These are phyloP conservation scores for Gallinago undulata DNA, from an alignment of 2,113 vertebrate species.

Conservation along the genomic window DNA sequence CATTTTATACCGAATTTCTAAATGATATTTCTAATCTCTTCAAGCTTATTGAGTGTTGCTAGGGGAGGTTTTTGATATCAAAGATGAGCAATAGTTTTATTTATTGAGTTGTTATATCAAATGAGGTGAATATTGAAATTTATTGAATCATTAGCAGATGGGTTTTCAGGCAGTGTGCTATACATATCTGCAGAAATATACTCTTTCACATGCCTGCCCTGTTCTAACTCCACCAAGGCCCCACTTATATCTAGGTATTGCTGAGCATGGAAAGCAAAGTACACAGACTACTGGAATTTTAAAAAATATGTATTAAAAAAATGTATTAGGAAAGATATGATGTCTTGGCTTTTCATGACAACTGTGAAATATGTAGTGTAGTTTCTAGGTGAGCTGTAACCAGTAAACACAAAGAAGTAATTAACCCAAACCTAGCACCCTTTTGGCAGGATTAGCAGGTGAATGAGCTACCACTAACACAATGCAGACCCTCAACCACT, in stretches of 20 bases:
- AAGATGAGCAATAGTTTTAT: not conserved
- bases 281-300: not conserved
- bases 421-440: accelerated
- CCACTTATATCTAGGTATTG: not conserved
- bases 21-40: not conserved
- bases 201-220: not conserved
- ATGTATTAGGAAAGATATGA: accelerated
- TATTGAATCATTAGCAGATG: not conserved
- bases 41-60: not conserved
- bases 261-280: not conserved
- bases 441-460: not conserved
- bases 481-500: not conserved
- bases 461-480: not conserved
- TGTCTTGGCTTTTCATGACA: not conserved
- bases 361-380: not conserved
- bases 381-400: not conserved
- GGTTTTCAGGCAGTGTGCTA: not conserved
- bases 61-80: not conserved
- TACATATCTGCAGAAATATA: not conserved
- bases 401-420: not conserved
- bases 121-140: not conserved
- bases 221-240: not conserved
- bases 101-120: conserved; percentile 26
- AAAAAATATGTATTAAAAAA: not conserved
- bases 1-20: conserved; percentile 8